Conservation (phyloP, 1,140 invertebrate species). For the Patella vulgata region DNA sequence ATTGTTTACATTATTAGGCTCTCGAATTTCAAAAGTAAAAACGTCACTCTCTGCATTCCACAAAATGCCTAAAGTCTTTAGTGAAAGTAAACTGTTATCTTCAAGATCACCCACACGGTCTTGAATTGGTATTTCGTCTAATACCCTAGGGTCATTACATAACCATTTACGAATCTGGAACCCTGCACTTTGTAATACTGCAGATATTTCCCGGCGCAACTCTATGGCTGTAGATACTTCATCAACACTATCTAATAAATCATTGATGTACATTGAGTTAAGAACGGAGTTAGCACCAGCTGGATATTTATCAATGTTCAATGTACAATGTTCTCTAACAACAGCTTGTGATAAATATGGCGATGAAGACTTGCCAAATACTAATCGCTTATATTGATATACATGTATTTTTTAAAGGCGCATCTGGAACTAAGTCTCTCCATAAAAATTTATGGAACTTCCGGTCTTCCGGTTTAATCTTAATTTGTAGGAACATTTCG, state of each 20-base stretch:
- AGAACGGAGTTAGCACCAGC: background rate
- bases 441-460: constrained; percentile 21
- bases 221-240: too few species aligned
- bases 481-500: constrained; percentile 29
- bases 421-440: background rate
- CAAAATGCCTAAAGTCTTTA: constrained; percentile 27
- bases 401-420: background rate
- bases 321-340: too few species aligned
- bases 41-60: constrained; percentile 26
- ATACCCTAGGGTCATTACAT: constrained; percentile 21
- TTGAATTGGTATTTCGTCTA: constrained; percentile 12
- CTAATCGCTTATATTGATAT: constrained; percentile 22
- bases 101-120: constrained; percentile 17
- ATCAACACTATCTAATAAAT: too few species aligned
- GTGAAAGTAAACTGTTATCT: constrained; percentile 16
- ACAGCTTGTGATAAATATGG: constrained; percentile 25
- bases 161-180: background rate
- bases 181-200: too few species aligned
- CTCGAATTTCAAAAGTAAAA: constrained; percentile 22
- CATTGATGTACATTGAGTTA: constrained; percentile 1
- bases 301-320: too few species aligned
- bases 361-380: constrained; percentile 24
- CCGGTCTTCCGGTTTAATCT: constrained; percentile 8
- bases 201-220: too few species aligned
- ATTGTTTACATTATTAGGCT: constrained; percentile 6